Base-by-base conservation (phyloP, 2,113 vertebrate species). In the Gadus macrocephalus region DNA sequence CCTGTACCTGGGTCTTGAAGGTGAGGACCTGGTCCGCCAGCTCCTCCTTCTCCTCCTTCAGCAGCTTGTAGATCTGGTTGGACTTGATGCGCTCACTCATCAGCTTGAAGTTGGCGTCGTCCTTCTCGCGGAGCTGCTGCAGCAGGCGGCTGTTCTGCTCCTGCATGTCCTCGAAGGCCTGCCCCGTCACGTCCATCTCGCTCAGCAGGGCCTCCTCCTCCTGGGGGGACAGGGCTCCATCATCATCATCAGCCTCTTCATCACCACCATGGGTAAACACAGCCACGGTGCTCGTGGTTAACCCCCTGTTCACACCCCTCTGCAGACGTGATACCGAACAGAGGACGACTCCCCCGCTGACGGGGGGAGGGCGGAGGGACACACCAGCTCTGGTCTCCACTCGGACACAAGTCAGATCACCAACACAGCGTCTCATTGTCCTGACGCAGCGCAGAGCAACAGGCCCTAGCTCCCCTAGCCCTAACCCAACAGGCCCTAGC, bases 101-200 rank as follows among this genome's bases (percentile, higher is more conserved):
- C 38, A 98, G 90, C 86, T 98, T 98, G 78, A 98, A 98, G 84
- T 98, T 97, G 84, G 96, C 96, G 0, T 98, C 96, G 0, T 98
- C 96, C 82, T 98, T 98, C 77, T 98, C 95, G 0, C 96, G 81
- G 15, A 98, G 76, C 87, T 98, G 96, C 88, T 95, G 95, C 76
- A 96, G 83, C 61, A 98, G 91, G 1, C 96, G 90, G 79, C 95
- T 96, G 42, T 98, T 98, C 85, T 98, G 96, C 80, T 98, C 96
- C 85, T 98, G 96, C 96, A 98, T 98, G 88, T 98, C 96, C 72
- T 98, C 96, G 20, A 98, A 98, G 25, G 95, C 96, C 84, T 98
- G 96, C 17, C 96, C 95, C 0, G 96, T 98, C 53, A 98, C 95
- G 4, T 98, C 96, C 96, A 98, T 98, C 89, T 98, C 96, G 0